phyloP scores from a whole-genome alignment of 2,888 invertebrate genomes.

The Pasiphila rectangulata region DNA sequence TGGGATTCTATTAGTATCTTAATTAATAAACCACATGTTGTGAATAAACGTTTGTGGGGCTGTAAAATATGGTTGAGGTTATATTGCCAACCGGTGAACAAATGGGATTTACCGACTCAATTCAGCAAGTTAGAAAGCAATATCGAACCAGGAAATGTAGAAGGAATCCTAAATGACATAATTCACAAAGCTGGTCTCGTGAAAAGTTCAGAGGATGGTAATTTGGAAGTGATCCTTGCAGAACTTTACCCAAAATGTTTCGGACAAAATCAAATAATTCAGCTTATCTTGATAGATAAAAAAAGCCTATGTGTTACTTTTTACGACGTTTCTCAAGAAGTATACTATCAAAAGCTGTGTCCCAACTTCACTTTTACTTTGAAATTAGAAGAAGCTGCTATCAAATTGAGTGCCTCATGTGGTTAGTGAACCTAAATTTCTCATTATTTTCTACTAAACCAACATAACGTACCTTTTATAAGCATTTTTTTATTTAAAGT shows the following conservation, averaged over 20 bases:
- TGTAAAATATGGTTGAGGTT: constrained; percentile 50
- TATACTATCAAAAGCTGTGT: constrained; percentile 58
- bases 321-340: constrained; percentile 64
- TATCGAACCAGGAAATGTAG: constrained; percentile 33
- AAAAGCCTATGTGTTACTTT: constrained; percentile 59
- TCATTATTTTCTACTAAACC: not conserved
- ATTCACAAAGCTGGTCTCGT: constrained; percentile 31
- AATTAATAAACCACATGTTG: constrained; percentile 84
- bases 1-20: constrained; percentile 84
- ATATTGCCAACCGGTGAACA: constrained; percentile 29
- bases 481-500: too few species aligned
- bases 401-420: constrained; percentile 62
- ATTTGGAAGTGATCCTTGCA: constrained; percentile 48
- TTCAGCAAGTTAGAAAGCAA: constrained; percentile 31
- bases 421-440: constrained; percentile 44
- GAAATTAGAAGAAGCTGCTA: constrained; percentile 51
- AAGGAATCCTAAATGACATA: constrained; percentile 26
- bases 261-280: constrained; percentile 52
- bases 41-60: constrained; percentile 86
- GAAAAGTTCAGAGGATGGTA: constrained; percentile 25
- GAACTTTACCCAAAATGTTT: constrained; percentile 67
- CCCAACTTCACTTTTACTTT: constrained; percentile 76
- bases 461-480: too few species aligned
- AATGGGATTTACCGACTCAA: constrained; percentile 32
- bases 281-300: constrained; percentile 65